Evolutionary conservation across 2,113 vertebrate genomes (phyloP).

Genomic region (Aspidoscelis tigris): DNA sequence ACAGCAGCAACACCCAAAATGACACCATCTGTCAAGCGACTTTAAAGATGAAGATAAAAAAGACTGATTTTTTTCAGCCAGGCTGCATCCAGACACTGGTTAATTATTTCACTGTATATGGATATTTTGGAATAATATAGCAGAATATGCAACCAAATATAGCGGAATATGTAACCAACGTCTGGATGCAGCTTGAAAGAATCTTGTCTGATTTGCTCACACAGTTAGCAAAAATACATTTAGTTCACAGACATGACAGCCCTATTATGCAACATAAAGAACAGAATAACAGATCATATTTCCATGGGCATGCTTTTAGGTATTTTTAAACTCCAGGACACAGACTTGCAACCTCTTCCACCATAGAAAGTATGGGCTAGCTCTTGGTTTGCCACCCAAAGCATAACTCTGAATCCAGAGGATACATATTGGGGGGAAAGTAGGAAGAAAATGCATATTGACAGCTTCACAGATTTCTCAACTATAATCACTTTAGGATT

Average conservation of each 20-base stretch:
- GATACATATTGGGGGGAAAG: slow-evolving; percentile 1
- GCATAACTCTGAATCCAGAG: slow-evolving; percentile 6
- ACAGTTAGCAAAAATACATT: not conserved
- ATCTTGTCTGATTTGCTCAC: not conserved
- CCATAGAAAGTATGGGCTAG: not conserved
- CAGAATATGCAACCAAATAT: no score
- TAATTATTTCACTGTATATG: no score
- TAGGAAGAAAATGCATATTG: slow-evolving; percentile 16
- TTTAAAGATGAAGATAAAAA: slow-evolving; percentile 4
- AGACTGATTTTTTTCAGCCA: slow-evolving; percentile 1
- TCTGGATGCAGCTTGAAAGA: not conserved
- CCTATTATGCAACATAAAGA: not conserved
- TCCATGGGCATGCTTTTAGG: no score
- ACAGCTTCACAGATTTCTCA: slow-evolving; percentile 32
- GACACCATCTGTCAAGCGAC: not conserved
- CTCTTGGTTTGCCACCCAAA: not conserved
- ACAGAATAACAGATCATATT: not conserved
- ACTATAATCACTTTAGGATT: not conserved
- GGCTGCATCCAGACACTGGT: no score
- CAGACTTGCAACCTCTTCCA: not conserved
- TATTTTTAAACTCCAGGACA: not conserved
- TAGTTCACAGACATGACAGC: not conserved
- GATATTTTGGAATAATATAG: no score
- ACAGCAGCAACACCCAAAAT: slow-evolving; percentile 27
- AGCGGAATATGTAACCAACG: no score